Conservation (phyloP, 2,797 vertebrate genomes). For the Sardinella longiceps region DNA sequence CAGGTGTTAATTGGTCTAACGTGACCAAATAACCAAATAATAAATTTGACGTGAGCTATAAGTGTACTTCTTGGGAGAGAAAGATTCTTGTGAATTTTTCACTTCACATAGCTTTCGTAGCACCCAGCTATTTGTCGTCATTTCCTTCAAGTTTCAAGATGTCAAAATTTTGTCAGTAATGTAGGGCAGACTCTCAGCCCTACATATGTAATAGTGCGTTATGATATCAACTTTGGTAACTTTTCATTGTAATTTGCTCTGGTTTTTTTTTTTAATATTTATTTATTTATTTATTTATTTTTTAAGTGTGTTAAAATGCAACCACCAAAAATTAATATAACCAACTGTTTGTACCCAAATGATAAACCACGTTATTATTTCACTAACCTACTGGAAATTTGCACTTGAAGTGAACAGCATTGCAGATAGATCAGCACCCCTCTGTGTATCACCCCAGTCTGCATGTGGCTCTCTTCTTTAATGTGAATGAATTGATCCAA, state of each 20-base stretch:
- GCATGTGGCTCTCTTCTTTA: not conserved
- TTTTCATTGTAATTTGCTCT: too few relatives aligned
- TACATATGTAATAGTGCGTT: too few relatives aligned
- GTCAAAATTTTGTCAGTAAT: not conserved
- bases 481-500: slow-evolving; percentile 8
- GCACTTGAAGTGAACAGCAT: not conserved
- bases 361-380: not conserved
- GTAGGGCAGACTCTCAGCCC: too few relatives aligned
- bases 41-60: not conserved
- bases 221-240: too few relatives aligned
- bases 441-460: not conserved
- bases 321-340: not conserved
- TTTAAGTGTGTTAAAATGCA: too few relatives aligned
- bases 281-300: too few relatives aligned
- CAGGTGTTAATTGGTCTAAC: not conserved
- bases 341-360: not conserved
- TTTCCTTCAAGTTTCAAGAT: not conserved
- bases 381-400: not conserved
- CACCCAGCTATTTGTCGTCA: slow-evolving; percentile 7
- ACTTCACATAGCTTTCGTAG: not conserved
- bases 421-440: not conserved
- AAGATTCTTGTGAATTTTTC: not conserved
- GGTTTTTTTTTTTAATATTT: too few relatives aligned
- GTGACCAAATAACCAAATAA: too few relatives aligned
- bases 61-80: not conserved